Conservation (phyloP, 2,113 vertebrate species). For the Cyanoliseus patagonus region DNA sequence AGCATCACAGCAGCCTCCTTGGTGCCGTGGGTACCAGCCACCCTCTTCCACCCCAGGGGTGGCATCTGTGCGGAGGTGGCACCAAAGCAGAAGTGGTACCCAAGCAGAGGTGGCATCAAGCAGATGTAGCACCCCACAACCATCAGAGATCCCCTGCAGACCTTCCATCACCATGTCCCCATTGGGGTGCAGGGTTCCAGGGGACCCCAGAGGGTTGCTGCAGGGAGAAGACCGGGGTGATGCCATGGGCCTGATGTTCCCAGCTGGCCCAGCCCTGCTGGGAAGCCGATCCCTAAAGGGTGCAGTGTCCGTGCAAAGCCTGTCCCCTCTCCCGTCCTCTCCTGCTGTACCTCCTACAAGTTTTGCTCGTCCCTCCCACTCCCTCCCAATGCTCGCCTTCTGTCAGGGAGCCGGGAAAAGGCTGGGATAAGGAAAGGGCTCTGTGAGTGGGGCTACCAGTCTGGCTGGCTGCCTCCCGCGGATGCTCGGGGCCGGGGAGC, state of each 20-base stretch:
- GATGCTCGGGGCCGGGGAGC: conserved; percentile 19
- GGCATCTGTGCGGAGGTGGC: neutral
- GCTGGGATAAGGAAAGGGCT: conserved; percentile 75
- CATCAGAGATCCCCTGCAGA: fast-evolving
- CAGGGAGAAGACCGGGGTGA: neutral
- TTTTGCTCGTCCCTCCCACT: conserved; percentile 84
- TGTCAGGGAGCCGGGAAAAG: conserved; percentile 78
- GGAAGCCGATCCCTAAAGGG: conserved; percentile 12
- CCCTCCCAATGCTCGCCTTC: conserved; percentile 62
- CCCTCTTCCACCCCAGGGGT: fast-evolving
- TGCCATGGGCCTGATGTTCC: neutral
- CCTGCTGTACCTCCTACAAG: conserved; percentile 78
- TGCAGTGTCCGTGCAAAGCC: neutral
- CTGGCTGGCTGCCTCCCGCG: conserved; percentile 60
- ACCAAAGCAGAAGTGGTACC: neutral
- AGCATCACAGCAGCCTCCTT: neutral
- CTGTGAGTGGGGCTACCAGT: conserved; percentile 67
- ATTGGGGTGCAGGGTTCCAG: fast-evolving
- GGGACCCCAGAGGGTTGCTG: neutral
- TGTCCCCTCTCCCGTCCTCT: neutral
- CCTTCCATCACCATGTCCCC: neutral
- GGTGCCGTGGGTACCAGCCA: fast-evolving
- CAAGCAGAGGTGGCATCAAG: neutral
- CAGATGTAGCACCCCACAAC: too few relatives aligned
- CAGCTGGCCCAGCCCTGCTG: neutral